A percentile compares a stretch with the other conserved stretches of the same genome.
Evolutionary conservation across 2,797 vertebrate species (phyloP).

Genomic region (Lindbergichthys nudifrons): DNA sequence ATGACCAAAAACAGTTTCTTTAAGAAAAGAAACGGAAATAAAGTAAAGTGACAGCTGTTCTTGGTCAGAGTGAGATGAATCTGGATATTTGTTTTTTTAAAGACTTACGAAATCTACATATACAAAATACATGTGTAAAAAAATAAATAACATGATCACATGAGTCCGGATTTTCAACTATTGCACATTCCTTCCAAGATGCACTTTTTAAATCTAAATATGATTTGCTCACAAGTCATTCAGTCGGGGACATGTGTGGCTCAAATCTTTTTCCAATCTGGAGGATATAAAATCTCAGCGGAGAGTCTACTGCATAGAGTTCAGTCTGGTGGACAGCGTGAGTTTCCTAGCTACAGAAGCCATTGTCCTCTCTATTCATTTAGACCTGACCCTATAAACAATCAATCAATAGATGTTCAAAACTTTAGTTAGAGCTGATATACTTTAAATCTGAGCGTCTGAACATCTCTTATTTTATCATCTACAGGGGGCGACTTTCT

Average conservation of each 20-base stretch:
- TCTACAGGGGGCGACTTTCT: slow-evolving; percentile 45
- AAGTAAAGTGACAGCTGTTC: slow-evolving; percentile 77
- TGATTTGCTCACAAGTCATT: slow-evolving; percentile 62
- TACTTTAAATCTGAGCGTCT: slow-evolving; percentile 2
- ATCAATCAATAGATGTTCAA: slow-evolving; percentile 33
- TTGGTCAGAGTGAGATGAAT: slow-evolving; percentile 78
- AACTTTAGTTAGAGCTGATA: slow-evolving; percentile 16
- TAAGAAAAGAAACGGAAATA: slow-evolving; percentile 61
- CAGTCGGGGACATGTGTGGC: slow-evolving; percentile 59
- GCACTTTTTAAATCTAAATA: slow-evolving; percentile 71
- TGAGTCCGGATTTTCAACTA: slow-evolving; percentile 81
- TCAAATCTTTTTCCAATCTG: slow-evolving; percentile 69
- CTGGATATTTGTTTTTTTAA: slow-evolving; percentile 44
- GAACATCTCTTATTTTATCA: slow-evolving; percentile 46
- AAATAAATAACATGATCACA: slow-evolving; percentile 86
- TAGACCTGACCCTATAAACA: slow-evolving; percentile 42
- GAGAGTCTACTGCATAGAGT: slow-evolving; percentile 83
- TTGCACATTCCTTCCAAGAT: slow-evolving; percentile 83
- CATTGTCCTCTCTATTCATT: slow-evolving; percentile 48
- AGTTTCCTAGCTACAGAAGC: slow-evolving; percentile 66
- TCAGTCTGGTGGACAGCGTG: slow-evolving; percentile 67
- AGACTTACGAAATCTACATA: slow-evolving; percentile 80
- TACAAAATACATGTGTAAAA: slow-evolving; percentile 87
- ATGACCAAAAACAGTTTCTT: slow-evolving; percentile 80
- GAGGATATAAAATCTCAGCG: slow-evolving; percentile 74